phyloP scores from a whole-genome alignment of 2,797 vertebrate species.

The Hephaestus fuliginosus region DNA sequence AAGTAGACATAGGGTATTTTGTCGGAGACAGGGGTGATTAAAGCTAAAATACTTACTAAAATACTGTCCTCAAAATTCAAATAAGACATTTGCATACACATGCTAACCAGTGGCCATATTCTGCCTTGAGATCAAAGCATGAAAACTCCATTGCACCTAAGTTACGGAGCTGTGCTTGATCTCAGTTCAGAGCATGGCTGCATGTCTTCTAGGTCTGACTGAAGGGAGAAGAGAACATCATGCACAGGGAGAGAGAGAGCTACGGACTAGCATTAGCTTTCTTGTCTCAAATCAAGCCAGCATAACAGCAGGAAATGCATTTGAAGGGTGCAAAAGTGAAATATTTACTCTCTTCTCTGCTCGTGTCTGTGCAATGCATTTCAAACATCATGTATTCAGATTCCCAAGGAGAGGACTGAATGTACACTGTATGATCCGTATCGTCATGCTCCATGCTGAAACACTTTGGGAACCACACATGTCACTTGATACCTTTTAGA shows the following conservation, averaged over 20 bases:
- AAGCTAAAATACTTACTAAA: constrained; percentile 15
- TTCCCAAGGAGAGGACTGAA: not conserved
- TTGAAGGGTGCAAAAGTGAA: constrained; percentile 47
- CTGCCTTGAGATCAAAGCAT: constrained; percentile 50
- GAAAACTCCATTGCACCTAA: not conserved
- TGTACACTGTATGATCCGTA: constrained; percentile 28
- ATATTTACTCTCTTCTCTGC: constrained; percentile 16
- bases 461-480: constrained; percentile 31
- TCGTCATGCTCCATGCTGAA: constrained; percentile 61
- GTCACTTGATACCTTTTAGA: constrained; percentile 8
- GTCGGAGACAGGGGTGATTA: constrained; percentile 23
- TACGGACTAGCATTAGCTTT: constrained; percentile 42
- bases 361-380: constrained; percentile 7
- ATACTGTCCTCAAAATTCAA: constrained; percentile 29
- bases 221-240: constrained; percentile 46
- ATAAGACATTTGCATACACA: constrained; percentile 59
- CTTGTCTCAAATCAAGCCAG: constrained; percentile 49
- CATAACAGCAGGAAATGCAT: constrained; percentile 54
- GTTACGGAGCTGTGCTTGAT: constrained; percentile 33
- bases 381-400: constrained; percentile 13
- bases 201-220: constrained; percentile 30
- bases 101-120: constrained; percentile 55
- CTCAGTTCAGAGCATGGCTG: constrained; percentile 62
- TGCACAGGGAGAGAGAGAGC: constrained; percentile 55
- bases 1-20: constrained; percentile 18